Evolutionary conservation across 2,797 vertebrate species (phyloP).

Genomic region (Sebastes minor): DNA sequence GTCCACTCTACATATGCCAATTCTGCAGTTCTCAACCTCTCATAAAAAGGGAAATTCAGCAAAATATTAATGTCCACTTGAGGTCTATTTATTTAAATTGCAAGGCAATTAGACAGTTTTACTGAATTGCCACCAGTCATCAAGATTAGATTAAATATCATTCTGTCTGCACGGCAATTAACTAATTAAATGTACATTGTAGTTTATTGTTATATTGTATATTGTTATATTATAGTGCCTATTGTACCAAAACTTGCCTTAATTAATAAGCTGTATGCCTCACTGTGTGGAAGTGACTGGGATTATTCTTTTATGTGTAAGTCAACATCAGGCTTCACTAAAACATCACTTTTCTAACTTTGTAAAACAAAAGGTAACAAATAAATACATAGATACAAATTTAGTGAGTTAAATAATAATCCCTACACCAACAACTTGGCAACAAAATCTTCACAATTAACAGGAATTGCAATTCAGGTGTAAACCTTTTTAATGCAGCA

Average conservation of each 20-base stretch:
- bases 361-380: too few relatives aligned
- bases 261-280: too few relatives aligned
- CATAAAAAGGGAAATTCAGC: conserved; percentile 29
- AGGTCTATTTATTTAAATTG: neutral
- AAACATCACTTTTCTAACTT: too few relatives aligned
- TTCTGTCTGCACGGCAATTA: neutral
- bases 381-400: too few relatives aligned
- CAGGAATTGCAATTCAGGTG: too few relatives aligned
- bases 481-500: too few relatives aligned
- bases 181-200: neutral
- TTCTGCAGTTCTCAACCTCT: conserved; percentile 26
- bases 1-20: conserved; percentile 14
- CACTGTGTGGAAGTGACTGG: too few relatives aligned
- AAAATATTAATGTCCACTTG: conserved; percentile 16
- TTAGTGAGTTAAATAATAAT: too few relatives aligned
- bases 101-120: neutral
- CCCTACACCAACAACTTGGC: too few relatives aligned
- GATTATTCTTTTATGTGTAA: too few relatives aligned
- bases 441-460: too few relatives aligned
- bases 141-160: neutral
- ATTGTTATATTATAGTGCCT: neutral
- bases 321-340: too few relatives aligned
- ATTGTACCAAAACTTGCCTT: neutral
- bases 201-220: neutral
- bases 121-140: neutral